Evolutionary conservation across 2,888 invertebrate species (phyloP), one percentile per base, ranked within the genome.

Genomic region (Lumbricus terrestris): DNA sequence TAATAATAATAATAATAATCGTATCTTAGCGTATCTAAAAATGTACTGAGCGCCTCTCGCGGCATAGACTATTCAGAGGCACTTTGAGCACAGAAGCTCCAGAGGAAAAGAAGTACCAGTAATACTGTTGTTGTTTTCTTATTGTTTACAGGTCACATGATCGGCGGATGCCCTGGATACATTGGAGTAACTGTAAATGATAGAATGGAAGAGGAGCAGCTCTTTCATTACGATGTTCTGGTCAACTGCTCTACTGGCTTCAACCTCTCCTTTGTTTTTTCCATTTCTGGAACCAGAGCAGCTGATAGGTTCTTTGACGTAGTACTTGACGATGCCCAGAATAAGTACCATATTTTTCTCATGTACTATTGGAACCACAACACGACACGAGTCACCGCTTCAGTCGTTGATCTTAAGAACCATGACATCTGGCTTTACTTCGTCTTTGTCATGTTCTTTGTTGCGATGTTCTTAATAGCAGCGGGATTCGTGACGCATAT

Each of bases 161-260:
- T 92, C n/a, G 92, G 91, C n/a, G 92, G 91, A 20, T 94, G 94
- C 89, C 94, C 94, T 0, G 94, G 93, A 29, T 93, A 94, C 69
- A 91, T 94, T 34, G 93, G 93, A 33, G 90, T 92, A 23, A 91
- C 90, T 69, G 91, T 92, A 83, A 92, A 92, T 88, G 90, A 92
- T 42, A 91, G 91, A 18, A n/a, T 89, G 5, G 91, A 91, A 89
- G 92, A 92, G 88, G 92, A 92, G 90, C 42, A 92, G 11, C 89
- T 92, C 33, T 91, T 92, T 37, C 89, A 92, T 34, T 94, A 93
- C 90, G 94, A 94, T 90, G 91, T 94, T 85, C 91, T 94, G n/a
- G 92, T 94, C 90, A 93, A 92, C 89, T 94, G 94, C 90, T 94
- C 94, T 18, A 88, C 92, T n/a, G 90, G 93, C 33, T 94, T 94